phyloP scores from a whole-genome alignment of 2,113 vertebrate species.

The Saguinus midas region DNA sequence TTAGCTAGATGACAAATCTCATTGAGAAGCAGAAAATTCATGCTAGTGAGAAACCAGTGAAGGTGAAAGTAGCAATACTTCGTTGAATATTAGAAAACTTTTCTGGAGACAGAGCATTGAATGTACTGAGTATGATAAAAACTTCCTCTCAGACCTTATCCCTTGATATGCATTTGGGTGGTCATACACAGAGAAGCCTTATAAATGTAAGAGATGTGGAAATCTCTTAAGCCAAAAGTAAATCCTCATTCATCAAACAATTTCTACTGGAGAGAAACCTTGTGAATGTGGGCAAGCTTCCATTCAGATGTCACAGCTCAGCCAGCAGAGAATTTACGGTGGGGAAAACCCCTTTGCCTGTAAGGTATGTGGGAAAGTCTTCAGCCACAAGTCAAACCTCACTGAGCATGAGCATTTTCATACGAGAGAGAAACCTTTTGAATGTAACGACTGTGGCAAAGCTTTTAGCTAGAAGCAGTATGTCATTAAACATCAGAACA shows the following conservation, averaged over 20 bases:
- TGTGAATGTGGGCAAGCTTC: slow-evolving; percentile 67
- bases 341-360: slow-evolving; percentile 73
- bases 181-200: neutral
- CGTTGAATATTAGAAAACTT: neutral
- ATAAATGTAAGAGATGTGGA: slow-evolving; percentile 68
- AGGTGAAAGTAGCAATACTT: neutral
- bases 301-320: slow-evolving; percentile 70
- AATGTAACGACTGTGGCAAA: slow-evolving; percentile 76
- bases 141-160: neutral
- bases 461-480: slow-evolving; percentile 76
- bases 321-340: slow-evolving; percentile 59
- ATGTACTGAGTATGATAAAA: neutral
- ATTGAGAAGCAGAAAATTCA: neutral
- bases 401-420: slow-evolving; percentile 75
- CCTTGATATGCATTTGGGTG: neutral
- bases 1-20: slow-evolving; percentile 17
- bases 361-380: slow-evolving; percentile 78
- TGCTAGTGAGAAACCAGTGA: slow-evolving; percentile 36
- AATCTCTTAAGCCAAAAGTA: slow-evolving; percentile 50
- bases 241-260: neutral
- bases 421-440: slow-evolving; percentile 77
- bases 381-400: slow-evolving; percentile 77
- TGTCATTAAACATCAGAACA: slow-evolving; percentile 77
- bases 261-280: slow-evolving; percentile 56
- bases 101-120: neutral